Evolutionary conservation across 2,113 vertebrate genomes (phyloP).

Genomic region (Gasterosteus nipponicus): DNA sequence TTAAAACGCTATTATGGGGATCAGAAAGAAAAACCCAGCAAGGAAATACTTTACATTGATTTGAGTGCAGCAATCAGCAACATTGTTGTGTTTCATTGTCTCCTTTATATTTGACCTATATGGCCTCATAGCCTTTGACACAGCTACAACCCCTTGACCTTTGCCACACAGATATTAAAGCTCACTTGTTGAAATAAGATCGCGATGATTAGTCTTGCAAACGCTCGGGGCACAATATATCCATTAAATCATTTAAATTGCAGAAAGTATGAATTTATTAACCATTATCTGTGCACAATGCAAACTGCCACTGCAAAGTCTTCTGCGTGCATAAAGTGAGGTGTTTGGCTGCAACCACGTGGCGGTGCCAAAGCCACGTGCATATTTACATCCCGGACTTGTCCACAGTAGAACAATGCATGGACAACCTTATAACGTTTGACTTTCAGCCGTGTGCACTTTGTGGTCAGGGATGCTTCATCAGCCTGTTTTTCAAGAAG

Average conservation of each 20-base stretch:
- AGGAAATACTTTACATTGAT: neutral
- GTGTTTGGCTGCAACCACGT: conserved; percentile 15
- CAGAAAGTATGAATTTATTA: neutral
- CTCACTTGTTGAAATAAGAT: neutral
- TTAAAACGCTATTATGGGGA: neutral
- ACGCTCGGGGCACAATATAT: neutral
- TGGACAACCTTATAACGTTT: conserved; percentile 10
- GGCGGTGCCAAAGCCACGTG: conserved; percentile 49
- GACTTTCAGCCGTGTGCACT: conserved; percentile 31
- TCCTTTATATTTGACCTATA: conserved; percentile 13
- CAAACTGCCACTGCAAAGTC: neutral
- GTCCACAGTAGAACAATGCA: neutral
- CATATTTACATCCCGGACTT: neutral
- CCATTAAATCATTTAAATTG: neutral
- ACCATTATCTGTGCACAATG: neutral
- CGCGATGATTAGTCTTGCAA: neutral
- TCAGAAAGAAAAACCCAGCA: neutral
- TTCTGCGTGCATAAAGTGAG: neutral
- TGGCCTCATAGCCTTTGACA: neutral
- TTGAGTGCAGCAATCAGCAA: conserved; percentile 14
- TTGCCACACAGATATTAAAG: neutral
- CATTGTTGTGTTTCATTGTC: conserved; percentile 29
- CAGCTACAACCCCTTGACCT: neutral
- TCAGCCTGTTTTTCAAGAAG: conserved; percentile 11
- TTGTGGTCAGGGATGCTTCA: conserved; percentile 12